A percentile compares a stretch with the other conserved stretches of the same genome.
Conservation (phyloP, 2,888 invertebrate species). For the Oscheius sp. region DNA sequence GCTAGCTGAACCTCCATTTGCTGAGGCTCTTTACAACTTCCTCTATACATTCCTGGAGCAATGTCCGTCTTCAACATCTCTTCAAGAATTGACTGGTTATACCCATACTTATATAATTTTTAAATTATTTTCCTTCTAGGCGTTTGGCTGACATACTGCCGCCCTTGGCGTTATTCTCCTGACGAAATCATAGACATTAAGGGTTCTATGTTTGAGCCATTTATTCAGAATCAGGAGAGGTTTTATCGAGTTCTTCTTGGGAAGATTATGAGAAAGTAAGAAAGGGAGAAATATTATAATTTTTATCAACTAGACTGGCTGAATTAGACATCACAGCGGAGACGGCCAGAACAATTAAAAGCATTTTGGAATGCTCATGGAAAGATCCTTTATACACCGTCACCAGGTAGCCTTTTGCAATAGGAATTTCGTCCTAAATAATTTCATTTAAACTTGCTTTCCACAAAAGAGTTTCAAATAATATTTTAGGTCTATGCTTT, state of each 20-base stretch:
- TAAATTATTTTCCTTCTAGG: conserved; percentile 26
- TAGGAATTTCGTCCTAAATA: too few relatives aligned
- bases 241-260: conserved; percentile 53
- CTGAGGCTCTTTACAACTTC: conserved; percentile 38
- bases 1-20: conserved; percentile 42
- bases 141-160: conserved; percentile 45
- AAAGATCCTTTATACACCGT: conserved; percentile 40
- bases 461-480: neutral
- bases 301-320: conserved; percentile 33
- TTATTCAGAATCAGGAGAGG: conserved; percentile 40
- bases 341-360: conserved; percentile 24
- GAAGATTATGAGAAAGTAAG: conserved; percentile 49
- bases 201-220: conserved; percentile 29
- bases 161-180: conserved; percentile 49
- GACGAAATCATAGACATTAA: conserved; percentile 19
- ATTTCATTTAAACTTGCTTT: neutral
- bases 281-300: neutral
- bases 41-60: conserved; percentile 45
- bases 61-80: conserved; percentile 38
- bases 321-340: conserved; percentile 39
- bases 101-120: neutral
- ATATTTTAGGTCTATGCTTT: neutral
- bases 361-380: conserved; percentile 46
- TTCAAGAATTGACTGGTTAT: conserved; percentile 17
- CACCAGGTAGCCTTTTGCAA: too few relatives aligned